Percentiles rank a stretch among this genome's conserved stretches.
Conservation (phyloP, 2,797 vertebrate genomes). For the Sebastes itinus region DNA sequence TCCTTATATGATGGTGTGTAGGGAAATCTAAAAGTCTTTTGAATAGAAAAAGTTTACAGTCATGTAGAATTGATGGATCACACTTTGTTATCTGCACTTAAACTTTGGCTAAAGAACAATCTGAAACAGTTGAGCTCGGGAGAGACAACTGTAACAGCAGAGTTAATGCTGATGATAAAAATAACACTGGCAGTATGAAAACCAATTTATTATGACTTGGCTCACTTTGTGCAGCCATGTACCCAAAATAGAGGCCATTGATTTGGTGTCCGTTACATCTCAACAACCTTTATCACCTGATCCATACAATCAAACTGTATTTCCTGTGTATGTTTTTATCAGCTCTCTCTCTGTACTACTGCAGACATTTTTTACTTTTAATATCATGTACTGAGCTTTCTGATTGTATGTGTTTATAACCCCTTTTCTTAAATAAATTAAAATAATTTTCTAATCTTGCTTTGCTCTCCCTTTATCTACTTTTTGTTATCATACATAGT, state of each 20-base stretch:
- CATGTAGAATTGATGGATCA: not conserved
- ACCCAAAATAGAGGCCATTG: not conserved
- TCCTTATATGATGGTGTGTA: not conserved
- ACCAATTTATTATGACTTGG: not conserved
- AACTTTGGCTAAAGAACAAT: slow-evolving; percentile 31
- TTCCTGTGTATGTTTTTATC: slow-evolving; percentile 13
- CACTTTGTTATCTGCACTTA: slow-evolving; percentile 1
- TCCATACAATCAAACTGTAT: not conserved
- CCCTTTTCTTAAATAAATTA: slow-evolving; percentile 62
- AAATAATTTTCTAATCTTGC: slow-evolving; percentile 54
- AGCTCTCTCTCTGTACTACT: slow-evolving; percentile 15
- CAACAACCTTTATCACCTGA: not conserved
- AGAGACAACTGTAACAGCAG: not conserved
- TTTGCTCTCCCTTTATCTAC: not conserved
- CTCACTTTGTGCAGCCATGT: not conserved
- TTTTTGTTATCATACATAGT: not conserved
- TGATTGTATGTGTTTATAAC: slow-evolving; percentile 41
- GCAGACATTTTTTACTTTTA: slow-evolving; percentile 15
- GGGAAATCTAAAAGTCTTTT: not conserved
- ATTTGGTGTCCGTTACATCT: slow-evolving; percentile 2
- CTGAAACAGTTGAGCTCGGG: not conserved
- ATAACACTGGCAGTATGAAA: not conserved
- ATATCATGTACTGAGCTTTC: slow-evolving; percentile 12
- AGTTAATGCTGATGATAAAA: not conserved
- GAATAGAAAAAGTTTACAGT: slow-evolving; percentile 11